Conservation (phyloP, 2,888 invertebrate species). For the Pantelozetes paolii region DNA sequence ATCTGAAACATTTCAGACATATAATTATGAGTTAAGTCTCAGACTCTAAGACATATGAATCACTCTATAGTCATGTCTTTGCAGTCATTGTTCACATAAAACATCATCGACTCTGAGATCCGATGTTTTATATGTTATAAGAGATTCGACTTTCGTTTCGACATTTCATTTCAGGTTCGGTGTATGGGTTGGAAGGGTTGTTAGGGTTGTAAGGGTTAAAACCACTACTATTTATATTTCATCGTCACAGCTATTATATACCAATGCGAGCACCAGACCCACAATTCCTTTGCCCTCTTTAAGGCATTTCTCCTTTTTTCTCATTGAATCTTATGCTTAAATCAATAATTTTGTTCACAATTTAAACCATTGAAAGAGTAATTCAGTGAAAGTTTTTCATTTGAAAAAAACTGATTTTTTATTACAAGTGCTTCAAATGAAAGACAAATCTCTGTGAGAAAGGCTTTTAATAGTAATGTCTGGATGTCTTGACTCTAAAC, state of each 20-base stretch:
- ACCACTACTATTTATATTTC: too few relatives aligned
- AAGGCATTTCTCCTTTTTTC: background rate
- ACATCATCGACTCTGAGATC: background rate
- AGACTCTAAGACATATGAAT: constrained; percentile 2
- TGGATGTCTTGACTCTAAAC: background rate
- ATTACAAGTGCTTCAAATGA: background rate
- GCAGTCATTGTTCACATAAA: constrained; percentile 13
- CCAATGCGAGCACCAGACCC: background rate
- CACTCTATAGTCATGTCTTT: background rate
- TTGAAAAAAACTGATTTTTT: background rate
- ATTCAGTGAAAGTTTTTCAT: background rate
- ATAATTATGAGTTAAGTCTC: constrained; percentile 1
- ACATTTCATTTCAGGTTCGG: background rate
- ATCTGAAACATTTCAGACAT: constrained; percentile 6
- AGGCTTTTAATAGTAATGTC: background rate
- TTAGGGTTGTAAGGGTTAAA: too few relatives aligned
- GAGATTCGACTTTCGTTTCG: background rate
- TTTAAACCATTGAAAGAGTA: background rate
- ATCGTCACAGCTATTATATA: constrained; percentile 2
- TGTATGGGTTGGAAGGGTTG: too few relatives aligned
- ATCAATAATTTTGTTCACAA: constrained; percentile 4
- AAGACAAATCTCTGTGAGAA: background rate
- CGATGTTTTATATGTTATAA: too few relatives aligned
- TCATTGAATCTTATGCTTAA: background rate
- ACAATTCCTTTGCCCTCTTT: background rate